A percentile compares a stretch with the other conserved stretches of the same genome.
Evolutionary conservation across 30 jellyfish, hydroid and myxozoan genomes (phyloP).

Genomic region (Hydractinia symbiolongicarpus): DNA sequence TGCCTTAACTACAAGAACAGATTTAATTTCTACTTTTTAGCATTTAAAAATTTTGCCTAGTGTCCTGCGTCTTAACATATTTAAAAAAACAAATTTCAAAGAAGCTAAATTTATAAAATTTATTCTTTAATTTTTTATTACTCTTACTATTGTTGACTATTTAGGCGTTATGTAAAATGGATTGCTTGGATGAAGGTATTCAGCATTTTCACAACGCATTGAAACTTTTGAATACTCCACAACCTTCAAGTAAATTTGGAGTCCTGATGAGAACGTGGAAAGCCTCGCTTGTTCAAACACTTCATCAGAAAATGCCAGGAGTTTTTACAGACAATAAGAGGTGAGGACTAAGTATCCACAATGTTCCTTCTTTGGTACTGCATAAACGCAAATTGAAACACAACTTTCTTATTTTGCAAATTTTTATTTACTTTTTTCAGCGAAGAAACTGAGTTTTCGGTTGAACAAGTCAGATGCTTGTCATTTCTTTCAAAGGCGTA

Average conservation of each 20-base stretch:
- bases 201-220: constrained; percentile 47
- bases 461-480: constrained; percentile 71
- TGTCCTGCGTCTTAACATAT: too few species aligned
- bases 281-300: constrained; percentile 79
- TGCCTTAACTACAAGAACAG: too few species aligned
- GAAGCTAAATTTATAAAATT: too few species aligned
- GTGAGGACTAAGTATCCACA: not conserved
- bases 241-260: constrained; percentile 54
- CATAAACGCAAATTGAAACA: not conserved
- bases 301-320: constrained; percentile 90
- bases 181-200: constrained; percentile 56
- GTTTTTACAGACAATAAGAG: constrained; percentile 70
- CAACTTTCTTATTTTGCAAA: not conserved
- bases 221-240: constrained; percentile 54
- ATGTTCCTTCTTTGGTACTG: not conserved
- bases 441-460: constrained; percentile 34
- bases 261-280: constrained; percentile 38
- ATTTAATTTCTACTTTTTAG: too few species aligned
- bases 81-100: too few species aligned
- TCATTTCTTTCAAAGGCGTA: constrained; percentile 62
- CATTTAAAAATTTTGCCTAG: too few species aligned
- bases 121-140: too few species aligned
- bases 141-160: not conserved
- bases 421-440: constrained; percentile 7
- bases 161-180: constrained; percentile 69